Evolutionary conservation across 2,797 vertebrate genomes (phyloP), one percentile per base, ranked within the genome.

Genomic region (Syncerus caffer): DNA sequence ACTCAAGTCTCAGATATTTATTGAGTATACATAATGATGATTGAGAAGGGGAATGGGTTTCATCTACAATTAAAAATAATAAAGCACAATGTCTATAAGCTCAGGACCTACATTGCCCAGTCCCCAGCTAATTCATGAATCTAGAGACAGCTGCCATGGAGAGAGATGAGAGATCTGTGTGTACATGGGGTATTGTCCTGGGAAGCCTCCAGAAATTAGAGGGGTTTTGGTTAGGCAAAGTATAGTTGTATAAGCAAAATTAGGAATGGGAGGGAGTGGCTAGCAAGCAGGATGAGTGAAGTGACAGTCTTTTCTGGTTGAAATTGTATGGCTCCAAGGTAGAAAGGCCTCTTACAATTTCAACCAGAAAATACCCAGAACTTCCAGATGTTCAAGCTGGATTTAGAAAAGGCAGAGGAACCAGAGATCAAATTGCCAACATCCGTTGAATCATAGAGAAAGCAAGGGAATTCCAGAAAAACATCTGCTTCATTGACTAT

Each of bases 161-260:
- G 64, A 95, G 80, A 94, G 27, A 85, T 76, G 53, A 93, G 42
- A 90, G 62, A 89, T 95, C 34, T 90, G 3, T 93, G 31, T 67
- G 31, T 95, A 25, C 51, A 50, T 74, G 25, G 21, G 47, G 27
- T 12, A 62, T 91, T 38, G 25, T 85, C 55, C 67, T 79, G 17
- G 23, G 67, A 93, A 97, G 80, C 50, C 82, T 71, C 80, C 78
- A 76, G 87, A 94, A 95, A 90, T 10, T 80, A 82, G 47, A 96
- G 51, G 82, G 8, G 10, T 92, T 97, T 97, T 96, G 58, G 16
- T 51, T 94, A 95, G 74, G 86, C 62, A 95, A 95, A 94, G 23
- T 38, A 17, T 87, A 62, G 31, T 38, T 53, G 10, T 85, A 47
- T 60, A 84, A 92, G 7, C 58, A 93, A 90, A 96, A 95, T 90